These are phyloP conservation scores for Rhinophrynus dorsalis DNA, from an alignment of 2,797 vertebrate species.

Conservation along the genomic window DNA sequence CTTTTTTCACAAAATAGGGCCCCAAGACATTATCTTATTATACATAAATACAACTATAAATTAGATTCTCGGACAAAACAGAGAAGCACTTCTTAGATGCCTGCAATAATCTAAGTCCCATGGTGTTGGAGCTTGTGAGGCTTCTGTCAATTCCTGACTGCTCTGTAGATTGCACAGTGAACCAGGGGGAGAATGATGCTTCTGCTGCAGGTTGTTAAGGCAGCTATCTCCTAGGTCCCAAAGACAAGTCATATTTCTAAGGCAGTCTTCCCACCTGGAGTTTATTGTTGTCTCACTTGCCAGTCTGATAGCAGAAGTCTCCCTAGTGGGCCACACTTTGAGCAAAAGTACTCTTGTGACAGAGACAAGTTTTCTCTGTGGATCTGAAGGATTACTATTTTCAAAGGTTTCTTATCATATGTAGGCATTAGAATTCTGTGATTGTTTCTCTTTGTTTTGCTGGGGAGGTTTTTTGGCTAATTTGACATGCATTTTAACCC, in stretches of 20 bases:
- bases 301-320: neutral
- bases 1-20: too few relatives aligned
- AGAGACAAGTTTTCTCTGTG: slow-evolving; percentile 7
- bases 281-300: slow-evolving; percentile 3
- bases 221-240: slow-evolving; percentile 17
- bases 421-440: neutral
- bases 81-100: too few relatives aligned
- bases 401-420: neutral
- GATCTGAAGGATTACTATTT: slow-evolving; percentile 5
- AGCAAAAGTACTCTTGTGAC: neutral
- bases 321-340: slow-evolving; percentile 1
- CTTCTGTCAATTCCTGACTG: neutral
- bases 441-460: neutral
- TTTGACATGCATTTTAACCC: too few relatives aligned
- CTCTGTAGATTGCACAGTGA: neutral
- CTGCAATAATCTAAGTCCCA: neutral
- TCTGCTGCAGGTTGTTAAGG: slow-evolving; percentile 22
- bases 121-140: neutral
- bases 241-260: slow-evolving; percentile 12
- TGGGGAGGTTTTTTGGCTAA: too few relatives aligned
- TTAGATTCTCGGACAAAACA: too few relatives aligned
- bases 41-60: too few relatives aligned
- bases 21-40: too few relatives aligned
- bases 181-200: neutral
- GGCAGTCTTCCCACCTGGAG: slow-evolving; percentile 5